phyloP scores from a whole-genome alignment of 1,140 invertebrate genomes.

The Drosophila burlai region DNA sequence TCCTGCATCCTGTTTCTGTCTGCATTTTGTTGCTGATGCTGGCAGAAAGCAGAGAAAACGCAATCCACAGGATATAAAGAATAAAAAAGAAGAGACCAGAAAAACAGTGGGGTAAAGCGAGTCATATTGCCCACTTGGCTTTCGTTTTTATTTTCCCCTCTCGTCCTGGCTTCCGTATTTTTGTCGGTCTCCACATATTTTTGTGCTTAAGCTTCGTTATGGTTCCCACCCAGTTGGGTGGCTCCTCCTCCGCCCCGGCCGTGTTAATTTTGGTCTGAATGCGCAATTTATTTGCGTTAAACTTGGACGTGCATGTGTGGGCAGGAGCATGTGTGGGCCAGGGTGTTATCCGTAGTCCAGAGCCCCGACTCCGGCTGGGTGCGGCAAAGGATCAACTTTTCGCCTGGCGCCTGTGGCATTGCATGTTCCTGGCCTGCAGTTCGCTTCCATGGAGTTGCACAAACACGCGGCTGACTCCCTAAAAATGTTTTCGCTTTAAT shows the following conservation, averaged over 20 bases:
- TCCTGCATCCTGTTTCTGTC: conserved; percentile 48
- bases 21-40: conserved; percentile 64
- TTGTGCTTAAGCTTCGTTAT: conserved; percentile 72
- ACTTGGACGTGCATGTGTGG: conserved; percentile 58
- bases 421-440: conserved; percentile 51
- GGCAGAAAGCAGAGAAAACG: conserved; percentile 41
- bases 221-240: conserved; percentile 32
- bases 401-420: conserved; percentile 35
- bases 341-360: conserved; percentile 14
- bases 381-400: conserved; percentile 71
- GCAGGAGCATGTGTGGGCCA: background rate
- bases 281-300: conserved; percentile 82
- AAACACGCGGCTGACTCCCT: conserved; percentile 44
- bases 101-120: conserved; percentile 26
- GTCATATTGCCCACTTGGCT: conserved; percentile 55
- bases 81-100: background rate
- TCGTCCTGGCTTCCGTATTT: conserved; percentile 27
- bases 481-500: conserved; percentile 78
- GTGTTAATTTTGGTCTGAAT: conserved; percentile 80
- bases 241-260: conserved; percentile 10
- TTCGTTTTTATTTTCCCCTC: conserved; percentile 32
- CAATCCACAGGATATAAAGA: conserved; percentile 7
- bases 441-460: conserved; percentile 22
- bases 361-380: conserved; percentile 11
- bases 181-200: conserved; percentile 55